These are phyloP conservation scores for Cephus pulcher DNA, from an alignment of 2,888 invertebrate species.

Conservation along the genomic window DNA sequence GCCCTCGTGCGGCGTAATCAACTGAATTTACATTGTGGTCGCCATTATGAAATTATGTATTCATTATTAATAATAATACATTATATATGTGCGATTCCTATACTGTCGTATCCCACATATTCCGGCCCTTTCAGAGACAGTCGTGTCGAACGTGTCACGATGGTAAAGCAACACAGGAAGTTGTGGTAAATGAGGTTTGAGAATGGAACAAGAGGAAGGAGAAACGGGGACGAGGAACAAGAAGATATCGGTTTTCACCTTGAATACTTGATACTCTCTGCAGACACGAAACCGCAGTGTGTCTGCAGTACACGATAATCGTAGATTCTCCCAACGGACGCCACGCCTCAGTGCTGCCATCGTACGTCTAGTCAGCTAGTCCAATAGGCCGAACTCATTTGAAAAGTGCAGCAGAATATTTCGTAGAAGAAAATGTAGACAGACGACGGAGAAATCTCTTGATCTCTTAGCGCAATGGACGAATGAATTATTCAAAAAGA, in stretches of 20 bases:
- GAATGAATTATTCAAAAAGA: not conserved
- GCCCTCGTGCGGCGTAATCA: constrained; percentile 38
- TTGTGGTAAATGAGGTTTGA: constrained; percentile 24
- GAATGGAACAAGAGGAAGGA: constrained; percentile 17
- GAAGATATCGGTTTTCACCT: not conserved
- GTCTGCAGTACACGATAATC: not conserved
- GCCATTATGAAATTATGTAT: constrained; percentile 1
- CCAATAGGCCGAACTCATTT: not conserved
- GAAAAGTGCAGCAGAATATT: not conserved
- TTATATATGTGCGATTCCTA: not conserved
- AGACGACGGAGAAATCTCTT: not conserved
- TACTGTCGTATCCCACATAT: constrained; percentile 16
- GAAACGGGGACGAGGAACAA: not conserved
- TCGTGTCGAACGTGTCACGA: constrained; percentile 6
- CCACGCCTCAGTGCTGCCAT: not conserved
- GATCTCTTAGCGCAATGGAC: not conserved
- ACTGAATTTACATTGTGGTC: constrained; percentile 12
- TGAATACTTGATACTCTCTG: not conserved
- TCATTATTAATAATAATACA: not conserved
- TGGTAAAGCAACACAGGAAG: constrained; percentile 36
- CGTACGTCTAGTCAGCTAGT: not conserved
- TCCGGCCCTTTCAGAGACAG: not conserved
- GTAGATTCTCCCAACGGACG: not conserved
- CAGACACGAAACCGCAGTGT: not conserved
- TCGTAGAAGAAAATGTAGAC: not conserved